phyloP scores from a whole-genome alignment of 2,113 vertebrate species.

The Neofelis nebulosa region DNA sequence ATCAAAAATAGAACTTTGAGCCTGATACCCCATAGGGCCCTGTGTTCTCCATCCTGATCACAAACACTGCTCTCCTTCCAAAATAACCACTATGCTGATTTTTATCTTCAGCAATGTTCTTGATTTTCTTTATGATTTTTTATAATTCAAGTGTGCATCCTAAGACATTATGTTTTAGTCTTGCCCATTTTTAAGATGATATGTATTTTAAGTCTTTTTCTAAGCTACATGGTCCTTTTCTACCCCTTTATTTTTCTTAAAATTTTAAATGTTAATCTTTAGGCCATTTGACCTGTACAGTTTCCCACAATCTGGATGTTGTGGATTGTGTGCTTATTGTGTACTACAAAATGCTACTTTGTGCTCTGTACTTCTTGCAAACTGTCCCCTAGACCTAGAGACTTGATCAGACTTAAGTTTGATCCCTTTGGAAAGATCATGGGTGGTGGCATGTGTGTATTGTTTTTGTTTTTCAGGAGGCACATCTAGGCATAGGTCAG shows the following conservation, averaged over 20 bases:
- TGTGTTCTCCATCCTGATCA: neutral
- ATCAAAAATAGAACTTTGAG: neutral
- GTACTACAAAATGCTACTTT: neutral
- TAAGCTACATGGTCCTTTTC: neutral
- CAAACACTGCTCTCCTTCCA: neutral
- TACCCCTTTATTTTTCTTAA: neutral
- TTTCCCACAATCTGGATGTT: neutral
- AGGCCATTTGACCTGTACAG: neutral
- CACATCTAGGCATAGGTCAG: neutral
- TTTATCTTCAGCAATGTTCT: neutral
- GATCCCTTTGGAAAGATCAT: neutral
- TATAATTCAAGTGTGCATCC: neutral
- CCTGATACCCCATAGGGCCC: neutral
- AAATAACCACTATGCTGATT: neutral
- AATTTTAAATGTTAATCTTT: neutral
- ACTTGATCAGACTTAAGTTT: neutral
- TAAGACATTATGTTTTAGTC: neutral
- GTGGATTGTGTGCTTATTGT: neutral
- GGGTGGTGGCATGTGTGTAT: neutral
- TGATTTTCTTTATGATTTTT: neutral
- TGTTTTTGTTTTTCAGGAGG: neutral
- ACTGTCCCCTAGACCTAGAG: neutral
- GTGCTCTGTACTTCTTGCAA: neutral
- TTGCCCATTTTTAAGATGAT: neutral
- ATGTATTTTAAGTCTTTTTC: neutral